Percentiles rank a stretch among this genome's conserved stretches.
These are phyloP conservation scores for Chaetorhynchus papuensis DNA, from an alignment of 2,113 vertebrate genomes.

Conservation along the genomic window DNA sequence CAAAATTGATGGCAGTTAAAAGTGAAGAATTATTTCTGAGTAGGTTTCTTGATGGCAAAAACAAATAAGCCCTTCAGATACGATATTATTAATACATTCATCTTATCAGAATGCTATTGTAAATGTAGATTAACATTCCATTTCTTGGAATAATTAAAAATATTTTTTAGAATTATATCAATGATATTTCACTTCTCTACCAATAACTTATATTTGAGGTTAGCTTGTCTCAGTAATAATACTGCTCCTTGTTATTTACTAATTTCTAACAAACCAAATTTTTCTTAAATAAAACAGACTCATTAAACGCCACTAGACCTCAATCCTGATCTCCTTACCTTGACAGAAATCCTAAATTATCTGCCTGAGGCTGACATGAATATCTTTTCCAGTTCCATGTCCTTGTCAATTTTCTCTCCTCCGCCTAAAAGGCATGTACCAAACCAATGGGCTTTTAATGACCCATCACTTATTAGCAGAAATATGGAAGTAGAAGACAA, in stretches of 20 bases:
- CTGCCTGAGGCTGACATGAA: neutral
- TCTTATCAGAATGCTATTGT: constrained; percentile 10
- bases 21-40: constrained; percentile 47
- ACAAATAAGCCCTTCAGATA: constrained; percentile 1
- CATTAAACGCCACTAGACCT: neutral
- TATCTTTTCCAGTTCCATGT: neutral
- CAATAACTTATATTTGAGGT: neutral
- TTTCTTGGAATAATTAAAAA: neutral
- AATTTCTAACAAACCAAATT: neutral
- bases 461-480: neutral
- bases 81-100: neutral
- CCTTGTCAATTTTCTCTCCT: neutral
- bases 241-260: neutral
- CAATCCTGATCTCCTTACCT: neutral
- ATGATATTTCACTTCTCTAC: neutral
- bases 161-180: neutral
- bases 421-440: neutral
- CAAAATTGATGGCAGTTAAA: constrained; percentile 57
- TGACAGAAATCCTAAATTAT: neutral
- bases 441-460: neutral
- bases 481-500: neutral
- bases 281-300: neutral
- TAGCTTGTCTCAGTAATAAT: neutral
- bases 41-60: constrained; percentile 31
- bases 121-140: neutral